Evolutionary conservation across 2,113 vertebrate genomes (phyloP).

Genomic region (Vombatus ursinus): DNA sequence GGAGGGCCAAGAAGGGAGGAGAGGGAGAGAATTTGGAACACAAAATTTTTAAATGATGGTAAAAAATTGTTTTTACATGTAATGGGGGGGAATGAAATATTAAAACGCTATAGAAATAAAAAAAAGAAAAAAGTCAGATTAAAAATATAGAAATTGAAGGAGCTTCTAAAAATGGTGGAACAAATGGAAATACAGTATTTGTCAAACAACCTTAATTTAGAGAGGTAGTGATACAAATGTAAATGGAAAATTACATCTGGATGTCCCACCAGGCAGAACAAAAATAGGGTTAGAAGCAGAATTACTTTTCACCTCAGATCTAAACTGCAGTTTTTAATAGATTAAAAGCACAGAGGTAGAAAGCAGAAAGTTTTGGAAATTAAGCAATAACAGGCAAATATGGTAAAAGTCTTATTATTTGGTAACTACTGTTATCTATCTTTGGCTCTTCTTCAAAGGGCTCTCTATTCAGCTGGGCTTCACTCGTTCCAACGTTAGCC

Average conservation of each 20-base stretch:
- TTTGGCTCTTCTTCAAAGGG: background rate
- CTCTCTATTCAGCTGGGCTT: background rate
- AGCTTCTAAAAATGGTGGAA: conserved; percentile 44
- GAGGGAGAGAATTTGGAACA: too few relatives aligned
- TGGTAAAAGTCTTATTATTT: background rate
- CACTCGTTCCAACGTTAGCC: background rate
- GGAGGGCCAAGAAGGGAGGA: too few relatives aligned
- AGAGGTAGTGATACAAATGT: background rate
- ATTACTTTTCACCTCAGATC: background rate
- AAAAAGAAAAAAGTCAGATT: conserved; percentile 54
- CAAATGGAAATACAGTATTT: conserved; percentile 30
- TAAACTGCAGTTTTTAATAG: background rate
- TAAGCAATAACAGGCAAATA: conserved; percentile 6
- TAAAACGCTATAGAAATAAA: conserved; percentile 70
- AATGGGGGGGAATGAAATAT: background rate
- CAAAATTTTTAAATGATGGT: too few relatives aligned
- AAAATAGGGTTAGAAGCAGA: conserved; percentile 10
- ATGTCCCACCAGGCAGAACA: background rate
- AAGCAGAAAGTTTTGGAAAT: background rate
- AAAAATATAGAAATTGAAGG: conserved; percentile 44
- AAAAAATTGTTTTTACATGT: too few relatives aligned
- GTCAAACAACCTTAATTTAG: conserved; percentile 29
- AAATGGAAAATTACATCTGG: conserved; percentile 14
- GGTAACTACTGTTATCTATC: background rate
- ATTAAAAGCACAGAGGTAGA: background rate